phyloP scores from a whole-genome alignment of 2,888 invertebrate species.

The Bhutanitis thaidina region DNA sequence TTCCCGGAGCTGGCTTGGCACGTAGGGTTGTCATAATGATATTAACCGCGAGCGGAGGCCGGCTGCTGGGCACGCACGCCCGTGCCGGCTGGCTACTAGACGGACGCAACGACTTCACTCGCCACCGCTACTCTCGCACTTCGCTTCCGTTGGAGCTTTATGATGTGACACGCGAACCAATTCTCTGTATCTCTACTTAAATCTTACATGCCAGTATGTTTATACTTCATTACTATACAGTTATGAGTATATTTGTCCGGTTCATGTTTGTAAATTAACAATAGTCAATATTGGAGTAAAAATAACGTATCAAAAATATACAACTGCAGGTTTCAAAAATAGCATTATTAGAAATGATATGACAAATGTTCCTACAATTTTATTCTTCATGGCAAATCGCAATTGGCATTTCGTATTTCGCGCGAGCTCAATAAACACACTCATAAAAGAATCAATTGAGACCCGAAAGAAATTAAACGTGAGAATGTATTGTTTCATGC shows the following conservation, averaged over 20 bases:
- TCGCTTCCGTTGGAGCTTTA: conserved; percentile 2
- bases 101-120: conserved; percentile 28
- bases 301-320: too few relatives aligned
- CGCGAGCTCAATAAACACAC: conserved; percentile 76
- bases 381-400: conserved; percentile 38
- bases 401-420: conserved; percentile 68
- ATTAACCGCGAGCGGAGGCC: conserved; percentile 72
- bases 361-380: not conserved
- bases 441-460: conserved; percentile 77
- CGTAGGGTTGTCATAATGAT: conserved; percentile 79
- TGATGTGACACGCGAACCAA: not conserved
- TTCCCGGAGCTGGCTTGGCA: conserved; percentile 75
- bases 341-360: not conserved
- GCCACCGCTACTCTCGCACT: not conserved
- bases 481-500: conserved; percentile 78
- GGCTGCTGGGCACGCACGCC: conserved; percentile 65
- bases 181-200: not conserved
- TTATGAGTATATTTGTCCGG: too few relatives aligned
- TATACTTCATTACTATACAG: too few relatives aligned
- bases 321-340: too few relatives aligned
- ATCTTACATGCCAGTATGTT: not conserved
- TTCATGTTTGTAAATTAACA: too few relatives aligned
- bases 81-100: conserved; percentile 31
- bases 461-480: conserved; percentile 77
- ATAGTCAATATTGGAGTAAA: too few relatives aligned